Evolutionary conservation across 1,140 invertebrate genomes (phyloP).

Genomic region (Drosophila murphyi): DNA sequence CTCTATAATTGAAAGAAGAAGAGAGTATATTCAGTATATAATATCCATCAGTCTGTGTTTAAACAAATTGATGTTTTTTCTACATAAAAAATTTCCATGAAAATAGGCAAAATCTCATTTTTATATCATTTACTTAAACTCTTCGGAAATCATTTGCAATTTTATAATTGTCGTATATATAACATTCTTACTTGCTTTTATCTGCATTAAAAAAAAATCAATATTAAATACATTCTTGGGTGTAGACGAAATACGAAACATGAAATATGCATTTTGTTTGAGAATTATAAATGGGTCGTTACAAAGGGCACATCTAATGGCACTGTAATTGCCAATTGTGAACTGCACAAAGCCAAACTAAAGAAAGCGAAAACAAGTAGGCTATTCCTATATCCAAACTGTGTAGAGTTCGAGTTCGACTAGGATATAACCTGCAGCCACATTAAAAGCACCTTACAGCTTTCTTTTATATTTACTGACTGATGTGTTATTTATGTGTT

Average conservation of each 20-base stretch:
- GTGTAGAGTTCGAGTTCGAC: too few relatives aligned
- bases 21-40: not conserved
- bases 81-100: too few relatives aligned
- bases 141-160: too few relatives aligned
- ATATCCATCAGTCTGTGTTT: not conserved
- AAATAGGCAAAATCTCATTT: too few relatives aligned
- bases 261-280: slow-evolving; percentile 65
- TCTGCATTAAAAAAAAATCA: slow-evolving; percentile 32
- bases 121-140: too few relatives aligned
- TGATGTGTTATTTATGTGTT: too few relatives aligned
- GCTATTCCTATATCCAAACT: too few relatives aligned
- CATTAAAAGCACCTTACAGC: too few relatives aligned
- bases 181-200: slow-evolving; percentile 4
- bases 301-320: slow-evolving; percentile 59
- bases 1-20: not conserved
- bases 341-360: slow-evolving; percentile 44
- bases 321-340: slow-evolving; percentile 75
- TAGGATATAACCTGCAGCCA: not conserved
- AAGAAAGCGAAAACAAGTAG: not conserved
- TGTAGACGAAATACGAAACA: slow-evolving; percentile 27
- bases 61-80: too few relatives aligned
- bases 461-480: too few relatives aligned
- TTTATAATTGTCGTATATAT: too few relatives aligned
- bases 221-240: too few relatives aligned
- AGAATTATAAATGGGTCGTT: slow-evolving; percentile 31